A percentile compares a stretch with the other conserved stretches of the same genome.
phyloP scores from a whole-genome alignment of 2,797 vertebrate genomes.

The Lophotriccus pileatus region DNA sequence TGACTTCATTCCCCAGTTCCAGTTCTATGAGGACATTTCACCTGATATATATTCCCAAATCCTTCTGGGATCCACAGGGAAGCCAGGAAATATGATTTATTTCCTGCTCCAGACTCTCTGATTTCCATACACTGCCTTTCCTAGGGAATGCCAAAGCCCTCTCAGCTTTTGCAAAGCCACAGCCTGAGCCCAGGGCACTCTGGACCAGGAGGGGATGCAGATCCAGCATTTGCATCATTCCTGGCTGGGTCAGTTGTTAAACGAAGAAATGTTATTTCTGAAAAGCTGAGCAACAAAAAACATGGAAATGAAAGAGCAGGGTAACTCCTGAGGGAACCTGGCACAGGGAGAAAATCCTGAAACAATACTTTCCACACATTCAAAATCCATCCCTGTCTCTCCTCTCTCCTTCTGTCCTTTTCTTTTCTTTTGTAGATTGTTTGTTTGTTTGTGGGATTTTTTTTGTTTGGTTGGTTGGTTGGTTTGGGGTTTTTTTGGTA shows the following conservation, averaged over 20 bases:
- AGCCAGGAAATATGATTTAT: neutral
- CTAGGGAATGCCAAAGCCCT: neutral
- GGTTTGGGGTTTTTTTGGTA: neutral
- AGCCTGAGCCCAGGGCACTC: neutral
- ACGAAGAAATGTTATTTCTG: conserved; percentile 18
- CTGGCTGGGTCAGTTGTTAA: neutral
- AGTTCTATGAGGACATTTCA: neutral
- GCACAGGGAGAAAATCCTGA: conserved; percentile 19
- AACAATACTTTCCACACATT: neutral
- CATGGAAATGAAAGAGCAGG: neutral
- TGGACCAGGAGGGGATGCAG: neutral
- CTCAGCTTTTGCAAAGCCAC: neutral
- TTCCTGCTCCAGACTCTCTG: neutral
- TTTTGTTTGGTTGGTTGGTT: neutral
- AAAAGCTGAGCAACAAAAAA: neutral
- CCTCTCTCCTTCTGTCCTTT: neutral
- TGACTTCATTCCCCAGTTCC: neutral
- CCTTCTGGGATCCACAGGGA: neutral
- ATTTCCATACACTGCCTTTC: neutral
- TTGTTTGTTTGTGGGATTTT: neutral
- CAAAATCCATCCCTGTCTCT: neutral
- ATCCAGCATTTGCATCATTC: neutral
- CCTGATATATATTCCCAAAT: neutral
- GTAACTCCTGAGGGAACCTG: neutral
- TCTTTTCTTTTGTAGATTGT: neutral